Base-by-base conservation (phyloP, 2,113 vertebrate species). In the Anguilla rostrata region DNA sequence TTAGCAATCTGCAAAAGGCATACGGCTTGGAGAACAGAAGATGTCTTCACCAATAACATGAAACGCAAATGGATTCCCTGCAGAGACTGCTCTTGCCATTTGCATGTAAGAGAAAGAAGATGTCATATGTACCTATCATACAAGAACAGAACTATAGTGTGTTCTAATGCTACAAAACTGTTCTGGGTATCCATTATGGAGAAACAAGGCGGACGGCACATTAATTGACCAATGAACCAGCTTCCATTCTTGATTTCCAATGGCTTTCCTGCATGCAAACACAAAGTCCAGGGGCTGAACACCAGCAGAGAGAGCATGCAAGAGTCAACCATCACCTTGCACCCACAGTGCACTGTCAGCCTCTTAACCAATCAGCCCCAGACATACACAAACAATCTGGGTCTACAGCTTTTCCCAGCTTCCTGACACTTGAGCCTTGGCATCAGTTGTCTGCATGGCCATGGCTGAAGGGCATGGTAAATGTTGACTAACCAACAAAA, bases 361-460 rank as follows among this genome's bases (percentile, higher is more conserved):
- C 94, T 97, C 98, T 99, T 99, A 99, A 98, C 98, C 98, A 98
- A 98, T 99, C 91, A 99, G 97, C 92, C 98, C 98, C 95, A 99
- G 96, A 95, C 99, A 98, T 94, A 99, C 96, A 97, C 97, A 99
- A 97, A 99, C 98, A 97, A 99, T 99, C 97, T 99, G 99, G 96
- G 98, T 96, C 97, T 96, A 98, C 56, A 98, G 98, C 87, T 97
- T 98, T 94, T 97, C 97, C 95, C 95, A 97, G 97, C 98, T 12
- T 11, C 11, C 49, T 53, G 49, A 53, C 49, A 53, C 11, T 12
- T 53, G 7, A 53, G 49, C 12, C 98, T 91, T 99, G 92, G 98
- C 97, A 92, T 99, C 98, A 93, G 99, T 96, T 93, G 97, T 96
- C 95, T 97, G 96, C 43, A 46, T 92, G 95, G 96, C 26, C 60